Conservation (phyloP, 2,797 vertebrate species). For the Falco novaeseelandiae region DNA sequence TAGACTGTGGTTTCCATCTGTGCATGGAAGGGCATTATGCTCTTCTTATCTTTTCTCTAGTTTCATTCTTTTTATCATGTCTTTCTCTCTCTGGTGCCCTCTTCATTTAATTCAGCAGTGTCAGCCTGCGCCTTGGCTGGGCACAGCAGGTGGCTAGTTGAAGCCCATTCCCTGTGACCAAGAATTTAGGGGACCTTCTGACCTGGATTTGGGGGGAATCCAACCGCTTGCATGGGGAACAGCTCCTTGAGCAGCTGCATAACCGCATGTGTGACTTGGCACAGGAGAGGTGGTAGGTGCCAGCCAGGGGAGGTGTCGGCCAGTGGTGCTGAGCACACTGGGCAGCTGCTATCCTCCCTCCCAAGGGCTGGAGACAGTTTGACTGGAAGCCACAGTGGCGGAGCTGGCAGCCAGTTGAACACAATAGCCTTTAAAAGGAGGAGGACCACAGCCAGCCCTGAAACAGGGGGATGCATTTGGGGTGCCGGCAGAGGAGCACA, state of each 20-base stretch:
- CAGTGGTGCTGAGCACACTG: background rate
- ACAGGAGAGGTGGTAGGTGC: background rate
- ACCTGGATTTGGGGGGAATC: background rate
- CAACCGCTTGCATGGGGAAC: background rate
- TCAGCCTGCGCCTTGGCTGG: background rate
- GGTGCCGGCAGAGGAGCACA: fast-evolving
- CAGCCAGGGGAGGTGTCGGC: background rate
- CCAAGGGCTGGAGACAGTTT: background rate
- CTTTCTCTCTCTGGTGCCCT: background rate
- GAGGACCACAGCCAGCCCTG: background rate
- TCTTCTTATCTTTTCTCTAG: background rate
- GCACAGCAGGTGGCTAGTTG: background rate
- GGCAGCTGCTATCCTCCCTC: background rate
- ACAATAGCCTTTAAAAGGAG: background rate
- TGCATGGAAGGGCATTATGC: background rate
- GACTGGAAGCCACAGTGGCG: background rate
- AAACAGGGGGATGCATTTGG: background rate
- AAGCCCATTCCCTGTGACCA: background rate
- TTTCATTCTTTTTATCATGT: background rate
- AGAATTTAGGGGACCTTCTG: background rate
- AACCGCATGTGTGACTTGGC: fast-evolving
- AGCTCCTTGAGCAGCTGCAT: background rate
- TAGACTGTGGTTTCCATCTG: background rate
- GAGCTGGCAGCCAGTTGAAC: background rate
- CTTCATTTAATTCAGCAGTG: background rate